Evolutionary conservation across 2,888 invertebrate species (phyloP), one percentile per base, ranked within the genome.

Genomic region (Lacanobia wlatinum): DNA sequence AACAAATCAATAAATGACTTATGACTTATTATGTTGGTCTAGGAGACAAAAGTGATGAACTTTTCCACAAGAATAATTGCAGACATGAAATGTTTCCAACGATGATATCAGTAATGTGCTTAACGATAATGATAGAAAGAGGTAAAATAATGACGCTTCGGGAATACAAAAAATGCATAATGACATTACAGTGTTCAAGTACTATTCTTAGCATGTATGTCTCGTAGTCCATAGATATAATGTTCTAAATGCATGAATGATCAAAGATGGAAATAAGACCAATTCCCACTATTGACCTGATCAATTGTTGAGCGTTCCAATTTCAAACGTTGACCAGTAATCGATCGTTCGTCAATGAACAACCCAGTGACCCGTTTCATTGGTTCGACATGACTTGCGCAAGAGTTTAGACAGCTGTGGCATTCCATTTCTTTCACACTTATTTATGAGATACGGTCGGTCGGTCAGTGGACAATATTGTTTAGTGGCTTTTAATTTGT

Each of bases 381-480:
- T 60, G 10, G 61, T 8, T 50, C 65, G 55, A 59, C 53, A 40
- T 40, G 56, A 60, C 28, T 80, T 83, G 80, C 75, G 80, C 80
- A 80, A 83, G 75, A 83, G 79, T 83, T 82, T 40, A 61, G 9
- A 67, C 72, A 79, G 79, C 72, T 79, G 79, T 53, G 34, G 21
- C 52, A 67, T 82, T 82, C 60, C 67, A 38, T 78, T 67, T 83
- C 48, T 67, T 78, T 60, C 40, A 72, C 58, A 69, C 52, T 28
- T 56, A 14, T 60, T 69, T 43, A 38, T 38, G 14, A 18, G 43
- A 38, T 46, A 28, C 53, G 52, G 10, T 16, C 43, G 52, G 8
- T 16, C 38, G 23, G 28, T 46, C 77, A 76, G 50, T 63, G 38
- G 50, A 63, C 53, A 48, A 10, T 5, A 8, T 48, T 12, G 18